Evolutionary conservation across 2,113 vertebrate genomes (phyloP).

Genomic region (Bettongia penicillata): DNA sequence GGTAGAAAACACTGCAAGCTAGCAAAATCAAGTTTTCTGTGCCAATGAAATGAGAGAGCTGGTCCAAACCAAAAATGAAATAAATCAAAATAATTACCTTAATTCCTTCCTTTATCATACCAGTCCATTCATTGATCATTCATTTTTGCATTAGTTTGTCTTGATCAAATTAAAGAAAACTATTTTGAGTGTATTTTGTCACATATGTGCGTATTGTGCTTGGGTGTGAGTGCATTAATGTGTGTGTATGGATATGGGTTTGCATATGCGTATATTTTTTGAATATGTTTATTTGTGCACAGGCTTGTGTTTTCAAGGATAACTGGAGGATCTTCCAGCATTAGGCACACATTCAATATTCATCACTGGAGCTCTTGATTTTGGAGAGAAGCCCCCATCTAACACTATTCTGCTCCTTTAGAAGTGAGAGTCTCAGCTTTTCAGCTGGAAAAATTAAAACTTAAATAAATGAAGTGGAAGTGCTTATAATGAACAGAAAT

Average conservation of each 20-base stretch:
- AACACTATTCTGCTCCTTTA: not conserved
- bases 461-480: not conserved
- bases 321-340: not conserved
- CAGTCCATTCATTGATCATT: not conserved
- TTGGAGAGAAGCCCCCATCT: not conserved
- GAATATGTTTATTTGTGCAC: not conserved
- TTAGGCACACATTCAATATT: not conserved
- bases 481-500: not conserved
- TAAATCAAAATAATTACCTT: not conserved
- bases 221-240: not conserved
- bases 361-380: not conserved
- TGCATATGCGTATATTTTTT: not conserved
- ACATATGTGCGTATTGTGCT: not conserved
- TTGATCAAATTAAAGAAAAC: not conserved
- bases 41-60: not conserved
- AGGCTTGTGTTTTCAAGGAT: not conserved
- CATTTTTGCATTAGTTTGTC: not conserved
- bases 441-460: not conserved
- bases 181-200: not conserved
- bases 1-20: not conserved
- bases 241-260: not conserved
- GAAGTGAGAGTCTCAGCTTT: not conserved
- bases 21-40: not conserved
- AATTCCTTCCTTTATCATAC: not conserved
- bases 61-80: not conserved